Evolutionary conservation across 1,140 invertebrate genomes (phyloP).

Genomic region (Psilanteris sp.): DNA sequence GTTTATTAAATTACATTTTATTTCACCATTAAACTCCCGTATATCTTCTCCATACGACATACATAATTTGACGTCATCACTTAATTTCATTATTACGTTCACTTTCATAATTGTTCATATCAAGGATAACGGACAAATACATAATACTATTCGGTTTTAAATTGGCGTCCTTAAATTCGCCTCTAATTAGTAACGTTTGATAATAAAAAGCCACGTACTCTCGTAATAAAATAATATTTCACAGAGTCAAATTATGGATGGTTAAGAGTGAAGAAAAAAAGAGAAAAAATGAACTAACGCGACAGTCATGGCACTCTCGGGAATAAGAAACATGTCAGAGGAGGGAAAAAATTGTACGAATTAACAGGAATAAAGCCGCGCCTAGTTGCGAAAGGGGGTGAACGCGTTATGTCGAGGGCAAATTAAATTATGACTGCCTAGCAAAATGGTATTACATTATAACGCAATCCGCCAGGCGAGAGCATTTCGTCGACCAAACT

Average conservation of each 20-base stretch:
- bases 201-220: no score
- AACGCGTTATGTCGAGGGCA: constrained; percentile 29
- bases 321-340: constrained; percentile 39
- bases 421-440: constrained; percentile 59
- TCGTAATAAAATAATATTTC: constrained; percentile 34
- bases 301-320: constrained; percentile 40
- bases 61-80: no score
- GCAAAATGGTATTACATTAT: constrained; percentile 25
- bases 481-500: constrained; percentile 12
- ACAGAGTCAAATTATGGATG: constrained; percentile 21
- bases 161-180: no score
- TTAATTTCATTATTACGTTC: no score
- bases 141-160: no score
- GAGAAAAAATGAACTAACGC: constrained; percentile 27
- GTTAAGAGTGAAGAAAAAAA: constrained; percentile 40
- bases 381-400: constrained; percentile 59
- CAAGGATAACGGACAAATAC: no score
- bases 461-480: background rate
- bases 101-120: no score
- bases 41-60: no score
- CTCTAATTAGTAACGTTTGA: no score
- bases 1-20: no score
- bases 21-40: no score
- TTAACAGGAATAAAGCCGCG: constrained; percentile 61
- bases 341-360: constrained; percentile 54